These are phyloP conservation scores for Microctonus brassicae DNA, from an alignment of 2,888 invertebrate genomes.

Conservation along the genomic window DNA sequence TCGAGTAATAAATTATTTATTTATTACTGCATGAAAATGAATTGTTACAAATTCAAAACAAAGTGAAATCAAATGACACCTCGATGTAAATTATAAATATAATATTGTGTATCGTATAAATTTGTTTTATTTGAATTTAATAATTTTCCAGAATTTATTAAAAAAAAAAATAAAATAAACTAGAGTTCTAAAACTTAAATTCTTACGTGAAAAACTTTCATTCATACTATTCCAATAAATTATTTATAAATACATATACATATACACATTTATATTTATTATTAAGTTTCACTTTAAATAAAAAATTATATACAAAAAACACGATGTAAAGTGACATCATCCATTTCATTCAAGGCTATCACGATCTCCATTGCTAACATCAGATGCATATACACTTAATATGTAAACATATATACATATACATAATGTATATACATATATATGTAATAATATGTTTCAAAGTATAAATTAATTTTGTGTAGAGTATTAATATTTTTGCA, in stretches of 20 bases:
- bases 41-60: background rate
- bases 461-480: background rate
- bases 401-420: background rate
- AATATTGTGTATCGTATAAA: too few relatives aligned
- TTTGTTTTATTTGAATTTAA: too few relatives aligned
- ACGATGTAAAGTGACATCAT: conserved; percentile 32
- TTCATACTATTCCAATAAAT: background rate
- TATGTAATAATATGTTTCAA: background rate
- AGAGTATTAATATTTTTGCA: background rate
- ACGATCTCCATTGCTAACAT: background rate
- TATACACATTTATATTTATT: too few relatives aligned
- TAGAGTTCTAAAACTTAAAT: too few relatives aligned
- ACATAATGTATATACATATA: background rate
- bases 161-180: too few relatives aligned
- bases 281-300: background rate
- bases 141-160: too few relatives aligned
- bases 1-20: background rate
- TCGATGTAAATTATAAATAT: too few relatives aligned
- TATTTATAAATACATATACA: background rate
- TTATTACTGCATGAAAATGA: background rate
- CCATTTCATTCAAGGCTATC: conserved; percentile 29
- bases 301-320: background rate
- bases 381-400: background rate
- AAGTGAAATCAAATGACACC: too few relatives aligned
- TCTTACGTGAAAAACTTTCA: too few relatives aligned